Base-by-base conservation (phyloP, 2,113 vertebrate genomes). In the Neolamprologus caudopunctatus region DNA sequence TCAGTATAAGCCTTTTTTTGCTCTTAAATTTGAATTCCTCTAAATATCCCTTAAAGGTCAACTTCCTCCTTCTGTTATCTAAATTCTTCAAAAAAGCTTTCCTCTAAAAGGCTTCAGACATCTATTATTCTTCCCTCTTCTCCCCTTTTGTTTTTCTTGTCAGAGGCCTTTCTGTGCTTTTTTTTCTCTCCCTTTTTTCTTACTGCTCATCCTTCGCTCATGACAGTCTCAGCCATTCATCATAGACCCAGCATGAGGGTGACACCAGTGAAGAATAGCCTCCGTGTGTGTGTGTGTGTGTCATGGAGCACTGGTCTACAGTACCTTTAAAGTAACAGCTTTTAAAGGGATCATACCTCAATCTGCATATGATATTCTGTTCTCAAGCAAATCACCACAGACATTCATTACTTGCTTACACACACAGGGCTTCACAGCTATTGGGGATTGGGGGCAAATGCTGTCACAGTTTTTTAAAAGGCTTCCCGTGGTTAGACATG, bases 341-440 rank as follows among this genome's bases (percentile, higher is more conserved):
- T 96, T 93, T 93, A 95, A 96, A 94, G 96, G 97, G 96, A 96
- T 97, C 97, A 97, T 94, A 96, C 95, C 58, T 55, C 31, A 84
- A 86, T 97, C 96, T 97, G 96, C 96, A 96, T 96, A 95, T 95
- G 96, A 96, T 96, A 97, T 96, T 96, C 95, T 91, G 93, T 93
- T 89, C 91, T 96, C 93, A 93, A 95, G 93, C 94, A 97, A 96
- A 97, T 88, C 54, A 63, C 53, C 24, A 58, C 11, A 80, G 80
- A 85, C 87, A 66, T 85, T 66, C 28, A 81, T 81, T 47, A 79
- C 57, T 68, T 45, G 5, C 81, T 50, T 42, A 55, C 84, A 68
- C 66, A 57, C 80, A 84, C 63, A 61, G n/a, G 42, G 71, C 55
- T 89, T 89, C 90, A 87, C 87, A 89, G 88, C 88, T 85, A 89